Evolutionary conservation across 2,888 invertebrate species (phyloP), one percentile per base, ranked within the genome.

Genomic region (Cantharis flavilabris): DNA sequence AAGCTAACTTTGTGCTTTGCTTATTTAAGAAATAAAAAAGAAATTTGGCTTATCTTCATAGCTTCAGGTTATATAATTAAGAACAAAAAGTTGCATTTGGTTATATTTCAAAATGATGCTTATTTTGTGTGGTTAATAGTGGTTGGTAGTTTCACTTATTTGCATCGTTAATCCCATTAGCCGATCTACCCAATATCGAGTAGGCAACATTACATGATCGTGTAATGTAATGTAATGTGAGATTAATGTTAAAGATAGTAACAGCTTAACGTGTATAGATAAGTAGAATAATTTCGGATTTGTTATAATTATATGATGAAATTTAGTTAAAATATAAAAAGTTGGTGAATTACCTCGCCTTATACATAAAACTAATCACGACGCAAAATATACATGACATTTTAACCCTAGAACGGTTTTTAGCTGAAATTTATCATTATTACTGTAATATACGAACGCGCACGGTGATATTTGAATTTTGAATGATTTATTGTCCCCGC

Each of bases 401-500:
- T 67, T 67, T 67, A 67, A 67, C 65, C 65, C 65, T 67, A 67
- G 65, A 26, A 26, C 20, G 69, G 49, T 49, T 70, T 33, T 70
- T 49, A 20, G 23, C 13, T 23, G 14, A 26, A 64, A 71, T 63
- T 26, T 69, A 73, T 69, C 64, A 71, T 69, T 75, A 65, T 71
- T 75, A 71, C 62, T 62, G 23, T 20, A 64, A 75, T 75, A 74
- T 75, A 71, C 64, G 69, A 62, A 23, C 49, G 75, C 69, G 63
- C 64, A 23, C 28, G 74, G 33, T 73, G 77, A 73, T 77, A 73
- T 77, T 77, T 77, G 71, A 77, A 73, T 71, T 73, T 63, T 14
- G 28, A 63, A 67, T 63, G 76, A 77, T 77, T 77, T 74, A 74
- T 74, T 65, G 65, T 62, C 67, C 67, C 26, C 63, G 67, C 33